Conservation (phyloP, 2,888 invertebrate genomes). For the Aethes cnicana region DNA sequence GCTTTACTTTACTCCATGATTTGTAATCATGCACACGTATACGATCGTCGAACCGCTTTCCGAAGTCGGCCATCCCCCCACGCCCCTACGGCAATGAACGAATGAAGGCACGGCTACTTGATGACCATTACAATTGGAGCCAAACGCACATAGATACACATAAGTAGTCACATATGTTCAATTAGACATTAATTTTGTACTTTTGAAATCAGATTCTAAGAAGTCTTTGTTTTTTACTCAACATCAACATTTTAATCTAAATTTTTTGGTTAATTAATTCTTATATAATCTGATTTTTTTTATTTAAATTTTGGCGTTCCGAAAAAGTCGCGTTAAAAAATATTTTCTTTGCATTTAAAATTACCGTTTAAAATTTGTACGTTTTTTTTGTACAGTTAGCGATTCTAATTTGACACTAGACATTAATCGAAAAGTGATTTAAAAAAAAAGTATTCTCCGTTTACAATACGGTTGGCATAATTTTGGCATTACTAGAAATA, state of each 20-base stretch:
- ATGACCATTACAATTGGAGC: slow-evolving; percentile 62
- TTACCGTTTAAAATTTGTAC: slow-evolving; percentile 82
- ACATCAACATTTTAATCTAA: slow-evolving; percentile 70
- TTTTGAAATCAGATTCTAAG: slow-evolving; percentile 81
- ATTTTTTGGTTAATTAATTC: slow-evolving; percentile 63
- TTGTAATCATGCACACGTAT: slow-evolving; percentile 80
- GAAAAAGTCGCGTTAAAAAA: slow-evolving; percentile 81
- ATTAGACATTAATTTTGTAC: slow-evolving; percentile 79
- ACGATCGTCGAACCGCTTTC: slow-evolving; percentile 77
- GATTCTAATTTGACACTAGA: slow-evolving; percentile 82
- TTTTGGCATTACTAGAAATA: slow-evolving; percentile 82
- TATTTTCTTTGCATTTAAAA: slow-evolving; percentile 73
- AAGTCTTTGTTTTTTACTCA: slow-evolving; percentile 78
- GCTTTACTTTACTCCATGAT: slow-evolving; percentile 71
- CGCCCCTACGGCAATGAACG: slow-evolving; percentile 51
- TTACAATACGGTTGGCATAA: slow-evolving; percentile 80
- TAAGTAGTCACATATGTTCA: too few species aligned
- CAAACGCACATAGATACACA: slow-evolving; percentile 76
- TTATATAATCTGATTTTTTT: slow-evolving; percentile 79
- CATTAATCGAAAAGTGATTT: slow-evolving; percentile 76
- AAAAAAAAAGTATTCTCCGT: slow-evolving; percentile 66
- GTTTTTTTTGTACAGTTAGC: slow-evolving; percentile 80
- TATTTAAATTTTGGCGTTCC: slow-evolving; percentile 80
- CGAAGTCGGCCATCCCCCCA: slow-evolving; percentile 65
- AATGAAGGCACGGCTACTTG: slow-evolving; percentile 79